phyloP scores from a whole-genome alignment of 2,888 invertebrate genomes.

The Ennomos fuscantarius region DNA sequence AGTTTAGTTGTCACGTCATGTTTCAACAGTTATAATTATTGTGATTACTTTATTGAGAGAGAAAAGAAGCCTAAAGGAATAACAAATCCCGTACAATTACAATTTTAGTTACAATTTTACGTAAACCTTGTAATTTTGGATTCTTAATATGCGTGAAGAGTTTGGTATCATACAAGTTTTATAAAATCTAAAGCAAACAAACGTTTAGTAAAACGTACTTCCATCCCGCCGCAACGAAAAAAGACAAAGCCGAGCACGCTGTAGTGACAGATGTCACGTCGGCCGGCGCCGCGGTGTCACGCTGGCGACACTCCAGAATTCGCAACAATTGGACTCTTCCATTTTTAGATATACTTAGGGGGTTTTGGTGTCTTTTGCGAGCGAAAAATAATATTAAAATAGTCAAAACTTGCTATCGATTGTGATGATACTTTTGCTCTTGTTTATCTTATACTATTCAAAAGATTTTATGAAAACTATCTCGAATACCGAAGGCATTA shows the following conservation, averaged over 20 bases:
- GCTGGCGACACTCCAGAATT: constrained; percentile 53
- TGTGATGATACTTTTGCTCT: no score
- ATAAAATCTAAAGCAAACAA: no score
- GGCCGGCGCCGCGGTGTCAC: constrained; percentile 41
- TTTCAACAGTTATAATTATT: no score
- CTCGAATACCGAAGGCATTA: no score
- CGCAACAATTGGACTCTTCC: constrained; percentile 46
- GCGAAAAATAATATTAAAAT: background rate
- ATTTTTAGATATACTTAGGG: constrained; percentile 34
- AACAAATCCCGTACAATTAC: background rate
- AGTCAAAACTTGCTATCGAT: background rate
- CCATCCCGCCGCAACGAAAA: constrained; percentile 34
- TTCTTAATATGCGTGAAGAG: no score
- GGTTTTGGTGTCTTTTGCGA: background rate
- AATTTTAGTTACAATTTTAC: no score
- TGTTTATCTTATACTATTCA: no score
- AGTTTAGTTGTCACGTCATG: no score
- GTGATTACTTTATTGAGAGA: no score
- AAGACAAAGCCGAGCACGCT: constrained; percentile 39
- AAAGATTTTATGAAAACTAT: no score
- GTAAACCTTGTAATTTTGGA: no score
- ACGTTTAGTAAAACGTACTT: constrained; percentile 31
- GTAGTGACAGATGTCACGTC: constrained; percentile 55
- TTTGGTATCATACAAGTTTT: no score
- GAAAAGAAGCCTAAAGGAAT: background rate